These are phyloP conservation scores for Atta texana DNA, from an alignment of 1,140 invertebrate genomes.

Conservation along the genomic window DNA sequence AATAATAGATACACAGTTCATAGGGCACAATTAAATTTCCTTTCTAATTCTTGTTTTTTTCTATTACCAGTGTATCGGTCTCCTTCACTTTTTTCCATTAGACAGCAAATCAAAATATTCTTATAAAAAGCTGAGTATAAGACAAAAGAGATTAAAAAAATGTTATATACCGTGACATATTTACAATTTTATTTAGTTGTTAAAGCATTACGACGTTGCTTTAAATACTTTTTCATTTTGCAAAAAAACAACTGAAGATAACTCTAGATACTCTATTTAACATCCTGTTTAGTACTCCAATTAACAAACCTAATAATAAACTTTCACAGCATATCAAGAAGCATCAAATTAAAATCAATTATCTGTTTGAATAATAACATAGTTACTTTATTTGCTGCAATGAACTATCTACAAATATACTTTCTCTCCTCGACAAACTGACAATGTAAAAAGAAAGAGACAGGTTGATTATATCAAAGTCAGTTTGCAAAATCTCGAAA, in stretches of 20 bases:
- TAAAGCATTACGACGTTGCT: not conserved
- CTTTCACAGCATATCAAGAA: not conserved
- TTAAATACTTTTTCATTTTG: not conserved
- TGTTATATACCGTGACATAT: not conserved
- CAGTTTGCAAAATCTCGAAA: slow-evolving; percentile 35
- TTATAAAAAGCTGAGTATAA: not conserved
- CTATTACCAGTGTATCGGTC: not conserved
- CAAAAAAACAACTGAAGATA: not conserved
- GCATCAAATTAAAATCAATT: slow-evolving; percentile 46
- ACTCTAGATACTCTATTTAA: not conserved
- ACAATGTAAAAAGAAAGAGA: slow-evolving; percentile 33
- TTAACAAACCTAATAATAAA: slow-evolving; percentile 16
- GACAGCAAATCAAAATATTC: not conserved
- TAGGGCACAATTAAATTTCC: not conserved
- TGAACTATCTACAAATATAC: slow-evolving; percentile 39
- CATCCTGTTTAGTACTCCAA: not conserved
- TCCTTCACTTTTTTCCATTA: not conserved
- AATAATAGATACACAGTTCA: not conserved
- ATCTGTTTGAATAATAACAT: slow-evolving; percentile 31
- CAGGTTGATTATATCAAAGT: slow-evolving; percentile 35
- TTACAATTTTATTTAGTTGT: not conserved
- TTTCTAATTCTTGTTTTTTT: slow-evolving; percentile 39
- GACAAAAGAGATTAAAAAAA: not conserved
- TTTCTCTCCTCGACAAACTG: slow-evolving; percentile 38
- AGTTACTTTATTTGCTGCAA: slow-evolving; percentile 45